Evolutionary conservation across 2,888 invertebrate genomes (phyloP).

Genomic region (Polymixis lichenea): DNA sequence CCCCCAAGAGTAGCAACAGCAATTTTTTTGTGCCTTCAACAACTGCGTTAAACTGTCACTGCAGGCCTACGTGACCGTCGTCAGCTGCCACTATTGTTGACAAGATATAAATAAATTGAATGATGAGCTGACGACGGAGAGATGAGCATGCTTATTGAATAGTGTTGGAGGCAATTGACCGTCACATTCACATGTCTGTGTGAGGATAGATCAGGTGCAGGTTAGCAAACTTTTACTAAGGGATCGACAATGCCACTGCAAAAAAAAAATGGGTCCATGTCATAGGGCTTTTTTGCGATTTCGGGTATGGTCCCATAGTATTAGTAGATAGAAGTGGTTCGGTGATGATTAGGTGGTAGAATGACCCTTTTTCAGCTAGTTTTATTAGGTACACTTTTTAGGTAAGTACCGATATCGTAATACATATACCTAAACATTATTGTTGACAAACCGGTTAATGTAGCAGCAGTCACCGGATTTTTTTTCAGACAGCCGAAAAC

Average conservation of each 20-base stretch:
- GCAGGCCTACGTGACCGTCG: too few relatives aligned
- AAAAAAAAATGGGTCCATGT: background rate
- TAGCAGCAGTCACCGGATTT: too few relatives aligned
- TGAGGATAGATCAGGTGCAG: background rate
- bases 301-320: background rate
- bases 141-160: background rate
- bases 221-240: background rate
- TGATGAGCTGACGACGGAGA: slow-evolving; percentile 4
- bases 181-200: too few relatives aligned
- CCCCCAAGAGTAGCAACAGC: too few relatives aligned
- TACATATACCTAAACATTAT: too few relatives aligned
- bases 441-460: too few relatives aligned
- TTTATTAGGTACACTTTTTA: too few relatives aligned
- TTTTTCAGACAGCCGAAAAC: too few relatives aligned
- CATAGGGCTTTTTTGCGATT: background rate
- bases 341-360: background rate
- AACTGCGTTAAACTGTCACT: too few relatives aligned
- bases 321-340: background rate
- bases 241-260: background rate
- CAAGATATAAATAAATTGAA: slow-evolving; percentile 35
- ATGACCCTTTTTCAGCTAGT: background rate
- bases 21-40: too few relatives aligned
- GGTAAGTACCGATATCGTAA: too few relatives aligned
- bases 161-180: background rate
- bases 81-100: slow-evolving; percentile 10